Conservation (phyloP, 2,113 vertebrate genomes). For the Bombycilla garrulus region DNA sequence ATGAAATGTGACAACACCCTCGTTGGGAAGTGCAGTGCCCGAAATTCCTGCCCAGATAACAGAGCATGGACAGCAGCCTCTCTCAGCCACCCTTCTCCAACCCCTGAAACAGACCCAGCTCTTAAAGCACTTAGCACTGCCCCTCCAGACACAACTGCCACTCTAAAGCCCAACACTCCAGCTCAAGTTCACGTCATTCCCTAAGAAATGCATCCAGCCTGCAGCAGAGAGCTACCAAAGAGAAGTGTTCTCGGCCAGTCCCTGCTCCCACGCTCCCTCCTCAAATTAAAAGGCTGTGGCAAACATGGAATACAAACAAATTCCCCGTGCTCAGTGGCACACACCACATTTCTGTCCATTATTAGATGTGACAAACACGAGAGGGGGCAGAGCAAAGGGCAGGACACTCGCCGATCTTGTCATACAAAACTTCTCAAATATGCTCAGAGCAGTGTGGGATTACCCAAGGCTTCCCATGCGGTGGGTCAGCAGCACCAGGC, state of each 20-base stretch:
- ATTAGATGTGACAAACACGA: conserved; percentile 67
- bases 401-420: conserved; percentile 39
- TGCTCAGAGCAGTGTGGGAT: conserved; percentile 45
- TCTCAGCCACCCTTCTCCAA: not conserved
- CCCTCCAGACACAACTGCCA: not conserved
- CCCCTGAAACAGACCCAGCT: not conserved
- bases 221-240: not conserved
- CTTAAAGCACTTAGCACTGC: not conserved
- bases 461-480: conserved; percentile 24
- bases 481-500: conserved; percentile 7
- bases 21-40: not conserved
- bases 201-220: not conserved
- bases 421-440: conserved; percentile 61
- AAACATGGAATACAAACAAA: conserved; percentile 46
- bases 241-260: not conserved
- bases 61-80: not conserved
- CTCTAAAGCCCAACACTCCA: not conserved
- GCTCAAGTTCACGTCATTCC: not conserved
- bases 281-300: conserved; percentile 58
- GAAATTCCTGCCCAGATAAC: not conserved
- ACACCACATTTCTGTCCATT: conserved; percentile 53
- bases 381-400: conserved; percentile 67
- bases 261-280: conserved; percentile 53
- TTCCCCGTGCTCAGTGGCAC: conserved; percentile 60
- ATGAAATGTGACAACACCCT: not conserved